Percentiles rank a stretch among this genome's conserved stretches.
Evolutionary conservation across 2,888 invertebrate species (phyloP).

Genomic region (Lycocerus yunnanus): DNA sequence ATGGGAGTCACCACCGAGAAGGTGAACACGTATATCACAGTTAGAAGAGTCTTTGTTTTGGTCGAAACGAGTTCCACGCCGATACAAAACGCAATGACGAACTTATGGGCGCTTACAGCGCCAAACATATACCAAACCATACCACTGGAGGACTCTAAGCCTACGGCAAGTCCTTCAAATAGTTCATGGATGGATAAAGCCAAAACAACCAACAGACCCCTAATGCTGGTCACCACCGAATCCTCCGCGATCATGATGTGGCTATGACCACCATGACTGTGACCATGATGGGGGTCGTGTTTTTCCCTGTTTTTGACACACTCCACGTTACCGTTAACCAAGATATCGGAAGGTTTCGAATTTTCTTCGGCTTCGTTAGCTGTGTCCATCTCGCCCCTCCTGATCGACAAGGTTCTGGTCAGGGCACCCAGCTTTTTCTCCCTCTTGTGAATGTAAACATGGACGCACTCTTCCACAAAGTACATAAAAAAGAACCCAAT

Average conservation of each 20-base stretch:
- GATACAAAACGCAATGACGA: conserved; percentile 87
- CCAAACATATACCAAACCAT: conserved; percentile 81
- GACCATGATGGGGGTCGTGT: conserved; percentile 25
- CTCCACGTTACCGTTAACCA: conserved; percentile 35
- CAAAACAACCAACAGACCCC: conserved; percentile 78
- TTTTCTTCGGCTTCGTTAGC: conserved; percentile 23
- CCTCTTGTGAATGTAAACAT: conserved; percentile 65
- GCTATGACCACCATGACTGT: conserved; percentile 42
- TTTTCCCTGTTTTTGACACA: conserved; percentile 4
- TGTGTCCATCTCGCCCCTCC: conserved; percentile 41
- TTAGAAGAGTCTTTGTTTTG: conserved; percentile 65
- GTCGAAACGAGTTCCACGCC: conserved; percentile 81
- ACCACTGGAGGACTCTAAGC: conserved; percentile 67
- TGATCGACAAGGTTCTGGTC: conserved; percentile 47
- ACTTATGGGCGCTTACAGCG: conserved; percentile 83
- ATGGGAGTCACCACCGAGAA: conserved; percentile 81
- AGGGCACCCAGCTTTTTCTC: conserved; percentile 41
- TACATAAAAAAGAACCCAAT: conserved; percentile 78
- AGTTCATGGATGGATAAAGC: conserved; percentile 86
- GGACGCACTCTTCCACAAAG: conserved; percentile 79
- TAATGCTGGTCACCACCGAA: conserved; percentile 55
- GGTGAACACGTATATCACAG: conserved; percentile 71
- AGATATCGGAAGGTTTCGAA: conserved; percentile 34
- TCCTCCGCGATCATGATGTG: conserved; percentile 43
- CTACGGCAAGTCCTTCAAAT: conserved; percentile 85